Evolutionary conservation across 2,797 vertebrate genomes (phyloP), one percentile per base, ranked within the genome.

Genomic region (Brachymystax lenok): DNA sequence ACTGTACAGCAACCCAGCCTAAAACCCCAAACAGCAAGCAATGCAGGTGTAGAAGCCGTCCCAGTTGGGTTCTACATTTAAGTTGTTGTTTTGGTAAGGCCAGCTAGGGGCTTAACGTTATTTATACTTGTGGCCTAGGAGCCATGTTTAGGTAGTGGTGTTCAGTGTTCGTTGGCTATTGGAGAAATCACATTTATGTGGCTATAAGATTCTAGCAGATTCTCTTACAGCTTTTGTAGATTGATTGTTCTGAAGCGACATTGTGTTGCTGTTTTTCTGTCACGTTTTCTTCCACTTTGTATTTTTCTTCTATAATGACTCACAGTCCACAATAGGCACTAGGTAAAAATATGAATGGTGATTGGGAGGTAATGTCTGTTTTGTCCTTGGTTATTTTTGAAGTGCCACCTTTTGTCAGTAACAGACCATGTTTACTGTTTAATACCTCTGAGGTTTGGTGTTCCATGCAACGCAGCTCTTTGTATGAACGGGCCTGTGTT

Each of bases 21-120:
- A 35, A 24, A 24, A 24, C 0, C 24, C 24, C 24, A 24, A 24
- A 24, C 24, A 24, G 24, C 24, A 24, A 24, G 24, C 24, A 24
- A 24, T 24, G 24, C 24, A 24, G 24, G 24, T 24, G 24, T 24
- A 0, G 24, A 24, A 24, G 24, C 0, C 24, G 24, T 24, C 24
- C 0, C 1, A 24, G 24, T 24, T 24, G 24, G 24, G 24, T 24
- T 24, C 24, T 24, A 24, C 24, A 24, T 33, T 33, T 33, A 33
- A 33, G 64, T 61, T 0, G 71, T 76, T 84, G 73, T 78, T 79
- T 75, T 74, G 64, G 33, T 63, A 54, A 75, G 8, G 74, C 10
- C n/a, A 28, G 19, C n/a, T n/a, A 59, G 67, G 16, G 10, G 40
- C 40, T 46, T 46, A 46, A 46, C 10, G 40, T 19, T 69, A 6